A percentile compares a stretch with the other conserved stretches of the same genome.
These are phyloP conservation scores for Myrmecophaga tridactyla DNA, from an alignment of 2,113 vertebrate genomes.

Conservation along the genomic window DNA sequence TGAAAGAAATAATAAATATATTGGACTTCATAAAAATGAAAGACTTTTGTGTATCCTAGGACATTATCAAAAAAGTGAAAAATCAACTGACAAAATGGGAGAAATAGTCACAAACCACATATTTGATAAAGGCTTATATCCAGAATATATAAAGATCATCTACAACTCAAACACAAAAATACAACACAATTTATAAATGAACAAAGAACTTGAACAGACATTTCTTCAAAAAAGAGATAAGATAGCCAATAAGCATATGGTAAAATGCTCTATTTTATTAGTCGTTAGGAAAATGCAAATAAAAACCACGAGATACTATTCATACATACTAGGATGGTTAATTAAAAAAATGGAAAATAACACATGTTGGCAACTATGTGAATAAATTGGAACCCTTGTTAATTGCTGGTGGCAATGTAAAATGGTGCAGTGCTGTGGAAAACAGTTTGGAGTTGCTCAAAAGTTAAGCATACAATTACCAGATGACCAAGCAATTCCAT, in stretches of 20 bases:
- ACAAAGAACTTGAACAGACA: not conserved
- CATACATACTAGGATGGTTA: not conserved
- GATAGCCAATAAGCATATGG: not conserved
- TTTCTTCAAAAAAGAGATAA: not conserved
- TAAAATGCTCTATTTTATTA: not conserved
- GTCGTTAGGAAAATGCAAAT: not conserved
- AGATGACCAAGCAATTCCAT: not conserved
- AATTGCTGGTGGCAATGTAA: not conserved
- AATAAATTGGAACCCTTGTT: not conserved
- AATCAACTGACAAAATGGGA: not conserved
- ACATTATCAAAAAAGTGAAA: not conserved
- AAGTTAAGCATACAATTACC: not conserved
- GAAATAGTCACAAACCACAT: not conserved
- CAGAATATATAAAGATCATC: not conserved
- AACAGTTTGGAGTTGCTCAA: not conserved
- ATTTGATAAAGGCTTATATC: not conserved
- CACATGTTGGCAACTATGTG: not conserved
- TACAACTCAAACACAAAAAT: not conserved
- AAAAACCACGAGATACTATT: not conserved
- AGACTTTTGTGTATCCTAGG: not conserved
- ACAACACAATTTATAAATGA: not conserved
- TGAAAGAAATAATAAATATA: not conserved
- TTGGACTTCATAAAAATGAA: not conserved
- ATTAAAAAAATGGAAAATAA: not conserved
- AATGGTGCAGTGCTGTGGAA: not conserved